Conservation (phyloP, 2,888 invertebrate genomes). For the Hipparchia semele region DNA sequence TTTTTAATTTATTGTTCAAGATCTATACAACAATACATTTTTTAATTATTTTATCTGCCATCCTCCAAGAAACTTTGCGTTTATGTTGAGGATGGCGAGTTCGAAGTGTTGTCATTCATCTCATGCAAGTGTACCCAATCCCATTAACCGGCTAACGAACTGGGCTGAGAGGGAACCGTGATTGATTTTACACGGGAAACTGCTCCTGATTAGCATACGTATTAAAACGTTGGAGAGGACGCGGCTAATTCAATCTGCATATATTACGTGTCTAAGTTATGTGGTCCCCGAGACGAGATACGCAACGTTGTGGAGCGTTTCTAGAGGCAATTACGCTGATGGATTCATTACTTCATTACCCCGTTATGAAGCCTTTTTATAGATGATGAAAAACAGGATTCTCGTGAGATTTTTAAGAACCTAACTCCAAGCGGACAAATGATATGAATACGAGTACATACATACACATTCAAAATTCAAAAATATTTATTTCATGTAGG, state of each 20-base stretch:
- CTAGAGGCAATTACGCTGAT: background rate
- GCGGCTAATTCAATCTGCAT: conserved; percentile 19
- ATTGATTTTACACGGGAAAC: conserved; percentile 24
- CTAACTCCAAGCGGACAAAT: no score
- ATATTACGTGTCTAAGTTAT: conserved; percentile 12
- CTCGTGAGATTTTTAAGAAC: no score
- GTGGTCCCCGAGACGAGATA: background rate
- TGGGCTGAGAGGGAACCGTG: conserved; percentile 11
- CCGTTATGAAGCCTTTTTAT: no score
- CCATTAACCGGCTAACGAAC: conserved; percentile 13
- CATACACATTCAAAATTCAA: no score
- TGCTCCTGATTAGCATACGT: conserved; percentile 25
- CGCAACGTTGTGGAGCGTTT: background rate
- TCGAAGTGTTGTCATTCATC: background rate
- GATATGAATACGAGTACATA: no score
- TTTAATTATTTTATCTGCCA: no score
- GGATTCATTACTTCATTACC: background rate
- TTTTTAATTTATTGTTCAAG: no score
- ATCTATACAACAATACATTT: no score
- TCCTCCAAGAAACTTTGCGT: no score
- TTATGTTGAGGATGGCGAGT: no score
- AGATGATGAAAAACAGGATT: no score
- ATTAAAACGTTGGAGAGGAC: conserved; percentile 18
- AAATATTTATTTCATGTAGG: no score
- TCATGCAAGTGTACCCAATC: conserved; percentile 6